Percentiles rank a stretch among this genome's conserved stretches.
Conservation (phyloP, 1,140 invertebrate genomes). For the Pinna nobilis region DNA sequence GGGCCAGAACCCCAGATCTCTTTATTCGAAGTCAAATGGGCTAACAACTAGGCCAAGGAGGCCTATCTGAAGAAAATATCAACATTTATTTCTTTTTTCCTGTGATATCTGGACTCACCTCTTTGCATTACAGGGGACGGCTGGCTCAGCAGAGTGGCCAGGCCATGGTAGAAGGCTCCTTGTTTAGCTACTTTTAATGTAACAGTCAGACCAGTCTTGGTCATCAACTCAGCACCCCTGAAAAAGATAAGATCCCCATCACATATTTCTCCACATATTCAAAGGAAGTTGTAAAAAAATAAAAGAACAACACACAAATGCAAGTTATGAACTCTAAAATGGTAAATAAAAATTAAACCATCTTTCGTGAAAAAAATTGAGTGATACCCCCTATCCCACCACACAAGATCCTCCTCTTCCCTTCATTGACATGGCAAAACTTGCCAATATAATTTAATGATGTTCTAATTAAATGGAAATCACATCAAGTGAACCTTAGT, state of each 20-base stretch:
- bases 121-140: slow-evolving; percentile 70
- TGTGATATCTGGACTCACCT: slow-evolving; percentile 51
- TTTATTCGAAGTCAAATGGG: no score
- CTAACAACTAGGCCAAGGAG: no score
- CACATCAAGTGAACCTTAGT: no score
- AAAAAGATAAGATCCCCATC: slow-evolving; percentile 35
- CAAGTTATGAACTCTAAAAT: background rate
- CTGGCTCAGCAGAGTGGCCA: slow-evolving; percentile 94
- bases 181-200: slow-evolving; percentile 97
- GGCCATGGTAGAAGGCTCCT: slow-evolving; percentile 96
- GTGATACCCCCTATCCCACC: no score
- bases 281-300: background rate
- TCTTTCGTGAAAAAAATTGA: background rate
- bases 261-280: no score
- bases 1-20: no score
- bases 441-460: no score
- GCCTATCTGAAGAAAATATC: no score
- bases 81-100: no score
- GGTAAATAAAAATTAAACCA: background rate
- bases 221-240: slow-evolving; percentile 96
- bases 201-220: slow-evolving; percentile 93
- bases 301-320: background rate
- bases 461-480: no score
- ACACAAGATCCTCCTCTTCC: no score
- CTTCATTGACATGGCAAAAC: no score